phyloP scores from a whole-genome alignment of 2,113 vertebrate species.

The Antechinus stuartii region DNA sequence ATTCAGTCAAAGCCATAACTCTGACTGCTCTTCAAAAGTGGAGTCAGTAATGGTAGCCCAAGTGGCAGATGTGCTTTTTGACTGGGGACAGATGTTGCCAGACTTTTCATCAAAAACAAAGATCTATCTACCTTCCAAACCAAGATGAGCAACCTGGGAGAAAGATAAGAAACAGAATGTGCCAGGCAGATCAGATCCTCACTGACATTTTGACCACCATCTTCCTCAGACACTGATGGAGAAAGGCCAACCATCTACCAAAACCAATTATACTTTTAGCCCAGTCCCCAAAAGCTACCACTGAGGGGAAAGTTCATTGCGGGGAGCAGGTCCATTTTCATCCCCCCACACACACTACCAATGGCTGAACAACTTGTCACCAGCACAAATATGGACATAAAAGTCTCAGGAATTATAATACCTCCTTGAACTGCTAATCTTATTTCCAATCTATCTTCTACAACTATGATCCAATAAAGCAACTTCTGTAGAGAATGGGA shows the following conservation, averaged over 20 bases:
- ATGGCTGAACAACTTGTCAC: neutral
- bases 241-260: neutral
- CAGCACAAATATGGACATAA: neutral
- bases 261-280: neutral
- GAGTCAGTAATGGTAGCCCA: neutral
- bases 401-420: neutral
- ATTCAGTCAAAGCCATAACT: slow-evolving; percentile 16
- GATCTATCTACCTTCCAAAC: neutral
- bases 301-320: neutral
- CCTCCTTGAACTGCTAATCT: neutral
- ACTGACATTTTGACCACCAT: neutral
- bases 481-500: neutral
- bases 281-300: neutral
- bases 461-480: neutral
- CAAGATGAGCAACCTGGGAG: neutral
- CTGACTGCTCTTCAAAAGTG: slow-evolving; percentile 25
- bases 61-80: neutral
- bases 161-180: neutral
- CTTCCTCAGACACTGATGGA: neutral
- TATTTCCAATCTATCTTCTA: neutral
- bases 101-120: neutral
- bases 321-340: neutral
- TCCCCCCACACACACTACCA: neutral
- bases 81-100: neutral
- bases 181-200: neutral